phyloP scores from a whole-genome alignment of 2,888 invertebrate genomes.

The Laothoe populi region DNA sequence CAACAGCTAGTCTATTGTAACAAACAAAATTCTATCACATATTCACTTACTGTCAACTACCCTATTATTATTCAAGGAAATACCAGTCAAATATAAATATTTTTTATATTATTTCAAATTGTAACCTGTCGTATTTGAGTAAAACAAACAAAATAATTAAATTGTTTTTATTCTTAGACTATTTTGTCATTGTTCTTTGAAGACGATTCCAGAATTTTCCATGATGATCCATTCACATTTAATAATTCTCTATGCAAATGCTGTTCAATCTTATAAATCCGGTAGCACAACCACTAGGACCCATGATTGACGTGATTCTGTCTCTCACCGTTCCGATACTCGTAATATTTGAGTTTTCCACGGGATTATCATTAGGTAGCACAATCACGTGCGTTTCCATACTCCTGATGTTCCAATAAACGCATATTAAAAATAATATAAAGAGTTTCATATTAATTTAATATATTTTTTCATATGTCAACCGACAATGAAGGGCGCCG shows the following conservation, averaged over 20 bases:
- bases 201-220: too few species aligned
- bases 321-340: too few species aligned
- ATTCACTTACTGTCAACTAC: too few species aligned
- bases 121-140: too few species aligned
- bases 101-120: too few species aligned
- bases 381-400: not conserved
- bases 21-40: too few species aligned
- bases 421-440: constrained; percentile 9
- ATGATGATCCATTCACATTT: not conserved
- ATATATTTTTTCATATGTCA: not conserved
- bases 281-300: not conserved
- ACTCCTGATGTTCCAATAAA: constrained; percentile 2
- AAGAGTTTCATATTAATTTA: not conserved
- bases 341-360: not conserved
- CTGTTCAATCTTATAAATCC: not conserved
- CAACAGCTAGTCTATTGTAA: too few species aligned
- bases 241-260: not conserved
- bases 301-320: not conserved
- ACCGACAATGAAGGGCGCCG: not conserved
- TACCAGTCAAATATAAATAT: too few species aligned
- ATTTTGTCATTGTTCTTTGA: too few species aligned
- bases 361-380: not conserved
- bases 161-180: too few species aligned
- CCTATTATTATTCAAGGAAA: too few species aligned
- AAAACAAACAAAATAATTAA: too few species aligned